Percentiles rank a stretch among this genome's conserved stretches.
Conservation (phyloP, 2,113 vertebrate species). For the Speoplatyrhinus poulsoni region DNA sequence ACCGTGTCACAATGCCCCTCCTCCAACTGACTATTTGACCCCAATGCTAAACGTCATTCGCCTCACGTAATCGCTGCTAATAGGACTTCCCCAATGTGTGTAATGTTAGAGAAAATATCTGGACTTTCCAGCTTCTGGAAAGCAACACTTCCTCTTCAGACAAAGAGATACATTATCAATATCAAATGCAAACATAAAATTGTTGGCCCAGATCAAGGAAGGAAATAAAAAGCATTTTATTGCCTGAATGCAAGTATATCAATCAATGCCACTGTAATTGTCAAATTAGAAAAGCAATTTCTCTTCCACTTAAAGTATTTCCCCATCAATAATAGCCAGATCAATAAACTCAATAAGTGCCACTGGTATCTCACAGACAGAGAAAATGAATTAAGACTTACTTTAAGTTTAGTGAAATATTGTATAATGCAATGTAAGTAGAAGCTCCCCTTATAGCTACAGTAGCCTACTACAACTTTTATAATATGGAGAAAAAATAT, state of each 20-base stretch:
- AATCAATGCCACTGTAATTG: background rate
- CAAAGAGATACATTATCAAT: background rate
- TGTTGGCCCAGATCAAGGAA: background rate
- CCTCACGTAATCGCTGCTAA: no score
- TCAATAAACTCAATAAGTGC: conserved; percentile 1
- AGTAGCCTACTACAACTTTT: no score
- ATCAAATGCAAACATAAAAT: background rate
- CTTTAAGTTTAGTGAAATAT: background rate
- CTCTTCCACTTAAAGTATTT: background rate
- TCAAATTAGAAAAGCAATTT: conserved; percentile 3
- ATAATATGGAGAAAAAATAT: no score
- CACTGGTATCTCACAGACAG: background rate
- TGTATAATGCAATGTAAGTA: background rate
- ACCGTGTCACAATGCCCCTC: background rate
- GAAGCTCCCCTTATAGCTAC: no score
- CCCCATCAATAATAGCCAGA: background rate
- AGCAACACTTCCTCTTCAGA: conserved; percentile 12
- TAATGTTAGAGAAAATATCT: no score
- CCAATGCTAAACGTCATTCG: background rate
- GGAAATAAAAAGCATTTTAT: background rate
- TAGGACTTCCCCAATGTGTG: no score
- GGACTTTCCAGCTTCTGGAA: conserved; percentile 14
- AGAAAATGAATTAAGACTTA: background rate
- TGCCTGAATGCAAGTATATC: no score
- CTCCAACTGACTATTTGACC: background rate